A percentile compares a stretch with the other conserved stretches of the same genome.
These are phyloP conservation scores for Heteractis magnifica DNA, from an alignment of 92 coral and sea anemone genomes.

Conservation along the genomic window DNA sequence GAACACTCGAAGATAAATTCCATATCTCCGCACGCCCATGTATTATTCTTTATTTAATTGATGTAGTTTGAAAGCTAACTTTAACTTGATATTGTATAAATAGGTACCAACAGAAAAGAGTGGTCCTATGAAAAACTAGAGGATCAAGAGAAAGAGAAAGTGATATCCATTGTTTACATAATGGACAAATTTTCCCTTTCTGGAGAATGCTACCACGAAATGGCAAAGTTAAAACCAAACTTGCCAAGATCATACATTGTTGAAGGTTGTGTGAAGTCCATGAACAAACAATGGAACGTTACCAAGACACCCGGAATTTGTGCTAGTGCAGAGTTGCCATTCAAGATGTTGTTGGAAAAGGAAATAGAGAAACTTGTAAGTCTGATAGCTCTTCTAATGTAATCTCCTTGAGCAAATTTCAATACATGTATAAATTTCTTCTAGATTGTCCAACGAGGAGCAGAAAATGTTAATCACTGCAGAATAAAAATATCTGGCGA, in stretches of 20 bases:
- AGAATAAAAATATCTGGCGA: constrained; percentile 16
- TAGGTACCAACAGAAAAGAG: not conserved
- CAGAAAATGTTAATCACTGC: not conserved
- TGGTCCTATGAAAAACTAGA: not conserved
- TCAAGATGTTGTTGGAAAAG: not conserved
- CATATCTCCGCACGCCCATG: too few relatives aligned
- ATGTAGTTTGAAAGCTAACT: not conserved
- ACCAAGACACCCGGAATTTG: constrained; percentile 15
- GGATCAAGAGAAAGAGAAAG: constrained; percentile 4
- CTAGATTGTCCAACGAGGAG: not conserved
- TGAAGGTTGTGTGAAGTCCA: constrained; percentile 13
- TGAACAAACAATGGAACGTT: not conserved
- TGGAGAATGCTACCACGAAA: constrained; percentile 11
- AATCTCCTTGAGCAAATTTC: not conserved
- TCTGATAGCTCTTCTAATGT: not conserved
- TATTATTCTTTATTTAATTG: too few relatives aligned
- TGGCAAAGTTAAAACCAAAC: constrained; percentile 7
- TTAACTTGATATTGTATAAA: not conserved
- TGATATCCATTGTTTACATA: constrained; percentile 7
- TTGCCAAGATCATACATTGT: constrained; percentile 12
- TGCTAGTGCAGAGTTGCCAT: constrained; percentile 25
- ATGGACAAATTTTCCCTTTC: constrained; percentile 20
- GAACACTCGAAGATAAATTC: too few relatives aligned
- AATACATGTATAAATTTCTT: not conserved
- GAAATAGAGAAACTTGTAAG: constrained; percentile 22